Percentiles rank a stretch among this genome's conserved stretches.
Conservation (phyloP, 2,797 vertebrate species). For the Darevskia nairensis region DNA sequence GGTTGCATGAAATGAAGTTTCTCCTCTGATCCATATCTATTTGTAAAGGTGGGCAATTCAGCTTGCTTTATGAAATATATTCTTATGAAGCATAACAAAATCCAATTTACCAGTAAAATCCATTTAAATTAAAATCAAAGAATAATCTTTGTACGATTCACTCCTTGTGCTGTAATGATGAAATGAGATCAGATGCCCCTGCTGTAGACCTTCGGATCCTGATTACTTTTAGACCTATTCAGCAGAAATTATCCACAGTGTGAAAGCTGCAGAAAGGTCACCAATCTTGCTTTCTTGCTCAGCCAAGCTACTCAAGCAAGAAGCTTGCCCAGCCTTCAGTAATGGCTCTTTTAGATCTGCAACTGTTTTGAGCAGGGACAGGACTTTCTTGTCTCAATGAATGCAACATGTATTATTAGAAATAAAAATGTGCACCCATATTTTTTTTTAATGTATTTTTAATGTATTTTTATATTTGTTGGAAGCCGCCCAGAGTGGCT, state of each 20-base stretch:
- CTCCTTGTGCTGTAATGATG: constrained; percentile 61
- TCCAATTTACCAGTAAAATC: constrained; percentile 79
- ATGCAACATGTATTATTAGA: neutral
- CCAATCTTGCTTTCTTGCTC: constrained; percentile 17
- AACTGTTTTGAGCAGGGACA: neutral
- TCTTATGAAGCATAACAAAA: constrained; percentile 79
- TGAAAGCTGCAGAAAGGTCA: constrained; percentile 36
- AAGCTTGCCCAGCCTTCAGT: neutral
- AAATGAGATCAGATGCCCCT: constrained; percentile 65
- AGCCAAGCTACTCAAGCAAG: constrained; percentile 5
- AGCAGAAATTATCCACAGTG: constrained; percentile 60
- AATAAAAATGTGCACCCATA: neutral
- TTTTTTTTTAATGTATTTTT: too few relatives aligned
- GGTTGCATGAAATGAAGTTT: constrained; percentile 79
- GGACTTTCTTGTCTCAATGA: neutral
- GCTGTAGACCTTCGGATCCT: constrained; percentile 55
- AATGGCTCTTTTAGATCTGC: neutral
- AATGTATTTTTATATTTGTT: too few relatives aligned
- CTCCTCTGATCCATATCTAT: constrained; percentile 78
- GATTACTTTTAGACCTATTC: constrained; percentile 64
- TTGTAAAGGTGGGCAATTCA: constrained; percentile 76
- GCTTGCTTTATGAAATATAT: constrained; percentile 70
- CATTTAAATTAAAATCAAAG: constrained; percentile 82
- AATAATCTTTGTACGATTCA: constrained; percentile 64
- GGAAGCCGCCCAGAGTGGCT: too few relatives aligned